phyloP scores from a whole-genome alignment of 2,888 invertebrate genomes.

The Pristionchus mayeri region DNA sequence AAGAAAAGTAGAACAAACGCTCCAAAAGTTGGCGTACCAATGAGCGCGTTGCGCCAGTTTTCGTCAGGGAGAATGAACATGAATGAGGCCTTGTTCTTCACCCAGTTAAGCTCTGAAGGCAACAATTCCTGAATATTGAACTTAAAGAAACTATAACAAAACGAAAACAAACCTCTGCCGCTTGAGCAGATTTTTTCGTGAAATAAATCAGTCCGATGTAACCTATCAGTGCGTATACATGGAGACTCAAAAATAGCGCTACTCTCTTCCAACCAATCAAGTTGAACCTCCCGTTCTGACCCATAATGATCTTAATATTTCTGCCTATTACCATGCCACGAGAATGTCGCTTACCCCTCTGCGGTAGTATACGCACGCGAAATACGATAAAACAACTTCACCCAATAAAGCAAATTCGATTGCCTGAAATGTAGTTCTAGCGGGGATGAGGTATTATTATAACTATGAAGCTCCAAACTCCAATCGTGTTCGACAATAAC shows the following conservation, averaged over 20 bases:
- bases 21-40: too few relatives aligned
- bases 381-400: neutral
- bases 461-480: neutral
- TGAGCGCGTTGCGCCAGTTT: neutral
- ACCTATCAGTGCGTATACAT: neutral
- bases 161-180: neutral
- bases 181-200: neutral
- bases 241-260: neutral
- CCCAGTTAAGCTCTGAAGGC: neutral
- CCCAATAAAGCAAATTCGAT: neutral
- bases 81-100: neutral
- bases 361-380: neutral
- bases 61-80: neutral
- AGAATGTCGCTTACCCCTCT: neutral
- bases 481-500: neutral
- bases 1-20: too few relatives aligned
- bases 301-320: neutral
- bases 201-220: neutral
- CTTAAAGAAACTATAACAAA: neutral
- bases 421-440: neutral
- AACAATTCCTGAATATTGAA: neutral
- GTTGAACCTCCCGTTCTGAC: neutral
- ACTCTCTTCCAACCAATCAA: neutral
- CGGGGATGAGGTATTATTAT: neutral
- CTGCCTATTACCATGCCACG: too few relatives aligned